Conservation (phyloP, 2,113 vertebrate species). For the Garra rufa region DNA sequence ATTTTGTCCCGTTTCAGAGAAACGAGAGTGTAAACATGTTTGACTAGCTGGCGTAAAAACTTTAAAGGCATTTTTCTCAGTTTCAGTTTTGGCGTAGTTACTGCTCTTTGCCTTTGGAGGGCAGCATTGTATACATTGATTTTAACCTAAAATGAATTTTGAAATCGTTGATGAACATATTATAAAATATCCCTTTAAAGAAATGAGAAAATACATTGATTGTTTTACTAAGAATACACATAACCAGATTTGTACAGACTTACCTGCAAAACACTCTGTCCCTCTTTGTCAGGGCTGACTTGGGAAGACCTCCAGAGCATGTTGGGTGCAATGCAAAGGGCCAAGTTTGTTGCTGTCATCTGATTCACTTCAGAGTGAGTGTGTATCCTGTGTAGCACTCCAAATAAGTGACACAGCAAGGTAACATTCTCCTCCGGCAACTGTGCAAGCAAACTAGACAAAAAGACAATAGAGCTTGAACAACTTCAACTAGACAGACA, state of each 20-base stretch:
- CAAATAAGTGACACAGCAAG: conserved; percentile 78
- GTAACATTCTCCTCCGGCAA: conserved; percentile 77
- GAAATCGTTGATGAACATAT: too few relatives aligned
- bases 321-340: conserved; percentile 83
- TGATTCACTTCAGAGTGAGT: conserved; percentile 76
- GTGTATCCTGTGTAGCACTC: conserved; percentile 77
- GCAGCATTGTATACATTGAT: neutral
- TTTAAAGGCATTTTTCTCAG: too few relatives aligned
- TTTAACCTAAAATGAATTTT: neutral
- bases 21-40: too few relatives aligned
- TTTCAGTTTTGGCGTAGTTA: too few relatives aligned
- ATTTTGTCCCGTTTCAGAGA: too few relatives aligned
- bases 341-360: conserved; percentile 82
- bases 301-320: conserved; percentile 78
- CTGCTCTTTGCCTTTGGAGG: too few relatives aligned
- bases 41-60: too few relatives aligned
- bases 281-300: conserved; percentile 77
- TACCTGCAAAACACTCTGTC: conserved; percentile 78
- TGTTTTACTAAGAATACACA: neutral
- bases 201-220: neutral
- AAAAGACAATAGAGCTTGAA: conserved; percentile 11
- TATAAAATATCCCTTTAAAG: too few relatives aligned
- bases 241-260: neutral
- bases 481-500: neutral
- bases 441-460: conserved; percentile 72